Percentiles rank a stretch among this genome's conserved stretches.
Conservation (phyloP, 2,888 invertebrate genomes). For the Vesta saturnalis region DNA sequence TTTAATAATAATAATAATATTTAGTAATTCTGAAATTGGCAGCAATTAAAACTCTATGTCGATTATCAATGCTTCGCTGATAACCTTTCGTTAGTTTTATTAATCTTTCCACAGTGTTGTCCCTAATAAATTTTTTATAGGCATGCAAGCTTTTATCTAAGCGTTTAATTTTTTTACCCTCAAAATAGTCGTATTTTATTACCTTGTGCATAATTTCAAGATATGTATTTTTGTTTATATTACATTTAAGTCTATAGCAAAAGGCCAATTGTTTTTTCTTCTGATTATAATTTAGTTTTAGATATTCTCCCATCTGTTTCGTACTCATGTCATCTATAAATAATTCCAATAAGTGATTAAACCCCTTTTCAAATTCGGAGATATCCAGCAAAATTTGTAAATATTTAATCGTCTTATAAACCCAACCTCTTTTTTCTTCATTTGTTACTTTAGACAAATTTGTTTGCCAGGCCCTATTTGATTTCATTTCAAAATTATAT, state of each 20-base stretch:
- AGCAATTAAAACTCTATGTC: neutral
- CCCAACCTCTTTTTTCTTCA: neutral
- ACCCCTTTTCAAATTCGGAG: neutral
- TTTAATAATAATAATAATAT: neutral
- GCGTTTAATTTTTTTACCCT: neutral
- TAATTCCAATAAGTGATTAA: neutral
- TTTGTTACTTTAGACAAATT: neutral
- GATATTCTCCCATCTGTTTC: neutral
- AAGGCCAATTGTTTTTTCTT: neutral
- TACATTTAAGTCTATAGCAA: neutral
- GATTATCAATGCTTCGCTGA: neutral
- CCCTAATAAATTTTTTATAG: neutral
- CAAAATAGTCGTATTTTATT: neutral
- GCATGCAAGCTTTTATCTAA: neutral
- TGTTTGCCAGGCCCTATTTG: neutral
- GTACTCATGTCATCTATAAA: neutral
- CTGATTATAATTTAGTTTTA: neutral
- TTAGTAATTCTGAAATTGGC: neutral
- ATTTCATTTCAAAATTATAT: neutral
- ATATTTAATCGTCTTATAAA: neutral
- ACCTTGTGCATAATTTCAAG: neutral
- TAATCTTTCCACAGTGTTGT: neutral
- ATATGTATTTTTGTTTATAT: neutral
- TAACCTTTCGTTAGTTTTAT: neutral
- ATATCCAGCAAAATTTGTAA: neutral